These are phyloP conservation scores for Alligator mississippiensis DNA, from an alignment of 2,113 vertebrate genomes.

Conservation along the genomic window DNA sequence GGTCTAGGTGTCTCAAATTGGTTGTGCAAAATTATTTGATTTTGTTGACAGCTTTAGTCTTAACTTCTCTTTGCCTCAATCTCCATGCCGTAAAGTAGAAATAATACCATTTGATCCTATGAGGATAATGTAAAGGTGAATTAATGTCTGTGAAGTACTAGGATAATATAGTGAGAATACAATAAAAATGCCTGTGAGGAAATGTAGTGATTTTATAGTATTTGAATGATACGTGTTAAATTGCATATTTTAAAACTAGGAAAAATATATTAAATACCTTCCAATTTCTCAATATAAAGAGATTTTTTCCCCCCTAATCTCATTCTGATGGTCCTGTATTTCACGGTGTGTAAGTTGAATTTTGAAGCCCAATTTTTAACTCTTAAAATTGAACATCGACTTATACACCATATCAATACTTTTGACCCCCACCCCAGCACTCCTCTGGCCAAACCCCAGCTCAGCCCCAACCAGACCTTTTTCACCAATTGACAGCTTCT, in stretches of 20 bases:
- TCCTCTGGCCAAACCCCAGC: too few relatives aligned
- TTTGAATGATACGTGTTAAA: neutral
- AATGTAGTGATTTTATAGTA: rapidly evolving
- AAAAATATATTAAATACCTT: neutral
- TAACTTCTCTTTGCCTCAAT: neutral
- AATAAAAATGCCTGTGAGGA: neutral
- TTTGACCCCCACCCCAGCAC: too few relatives aligned
- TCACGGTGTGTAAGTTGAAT: neutral
- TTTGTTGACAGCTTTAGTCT: neutral
- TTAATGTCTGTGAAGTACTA: neutral
- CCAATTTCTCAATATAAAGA: neutral
- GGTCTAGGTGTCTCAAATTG: neutral
- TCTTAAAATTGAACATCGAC: too few relatives aligned
- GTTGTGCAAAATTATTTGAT: neutral
- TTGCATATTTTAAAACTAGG: neutral
- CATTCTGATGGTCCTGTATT: neutral
- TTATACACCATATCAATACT: too few relatives aligned
- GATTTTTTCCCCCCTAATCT: neutral
- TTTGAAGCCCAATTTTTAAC: too few relatives aligned
- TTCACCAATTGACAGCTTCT: too few relatives aligned
- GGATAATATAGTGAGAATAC: neutral
- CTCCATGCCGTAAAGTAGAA: neutral
- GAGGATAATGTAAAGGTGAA: neutral
- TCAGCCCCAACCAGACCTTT: too few relatives aligned
- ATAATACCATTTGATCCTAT: neutral